Conservation (phyloP, 2,888 invertebrate species). For the Torymus aiolomorphi region DNA sequence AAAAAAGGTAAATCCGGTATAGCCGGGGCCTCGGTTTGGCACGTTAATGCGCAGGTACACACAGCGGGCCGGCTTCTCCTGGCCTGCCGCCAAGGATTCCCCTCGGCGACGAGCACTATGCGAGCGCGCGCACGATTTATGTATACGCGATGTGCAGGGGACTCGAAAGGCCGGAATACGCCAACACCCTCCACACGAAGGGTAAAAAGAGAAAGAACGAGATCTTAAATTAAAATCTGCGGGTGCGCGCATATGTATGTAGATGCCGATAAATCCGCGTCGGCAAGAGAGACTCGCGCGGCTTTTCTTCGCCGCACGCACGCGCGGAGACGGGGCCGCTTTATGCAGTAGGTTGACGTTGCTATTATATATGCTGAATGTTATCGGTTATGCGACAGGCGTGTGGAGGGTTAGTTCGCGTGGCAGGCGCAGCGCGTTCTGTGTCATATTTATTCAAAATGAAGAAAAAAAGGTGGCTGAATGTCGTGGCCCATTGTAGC, state of each 20-base stretch:
- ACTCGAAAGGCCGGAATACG: conserved; percentile 7
- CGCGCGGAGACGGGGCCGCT: too few species aligned
- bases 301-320: conserved; percentile 4
- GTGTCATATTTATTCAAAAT: too few species aligned
- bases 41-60: conserved; percentile 27
- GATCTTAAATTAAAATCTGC: conserved; percentile 50
- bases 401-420: too few species aligned
- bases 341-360: too few species aligned
- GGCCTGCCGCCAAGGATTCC: too few species aligned
- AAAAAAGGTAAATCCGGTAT: neutral
- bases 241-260: neutral
- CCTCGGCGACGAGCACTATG: too few species aligned
- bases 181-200: too few species aligned
- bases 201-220: neutral
- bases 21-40: conserved; percentile 36
- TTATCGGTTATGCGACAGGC: too few species aligned
- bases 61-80: neutral
- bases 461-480: too few species aligned
- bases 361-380: too few species aligned
- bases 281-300: neutral
- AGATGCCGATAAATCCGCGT: conserved; percentile 35
- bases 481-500: too few species aligned
- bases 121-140: conserved; percentile 10
- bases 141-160: neutral
- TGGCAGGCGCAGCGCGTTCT: too few species aligned